Percentiles rank a stretch among this genome's conserved stretches.
Conservation (phyloP, 2,113 vertebrate species). For the Prolemur simus region DNA sequence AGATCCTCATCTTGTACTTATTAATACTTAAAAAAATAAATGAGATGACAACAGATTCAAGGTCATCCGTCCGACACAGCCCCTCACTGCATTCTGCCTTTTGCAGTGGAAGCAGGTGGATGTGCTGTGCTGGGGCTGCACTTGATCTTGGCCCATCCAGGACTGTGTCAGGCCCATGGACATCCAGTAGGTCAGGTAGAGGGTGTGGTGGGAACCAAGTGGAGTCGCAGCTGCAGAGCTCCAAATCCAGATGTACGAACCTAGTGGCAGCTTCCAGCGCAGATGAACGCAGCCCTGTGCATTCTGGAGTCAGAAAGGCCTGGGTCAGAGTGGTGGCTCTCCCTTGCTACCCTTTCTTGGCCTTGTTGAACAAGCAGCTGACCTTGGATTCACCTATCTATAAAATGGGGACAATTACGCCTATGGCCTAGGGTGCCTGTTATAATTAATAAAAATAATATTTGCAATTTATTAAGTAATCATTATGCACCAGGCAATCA, state of each 20-base stretch:
- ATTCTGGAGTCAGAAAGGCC: background rate
- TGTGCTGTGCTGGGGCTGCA: fast-evolving
- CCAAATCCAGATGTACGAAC: background rate
- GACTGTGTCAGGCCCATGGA: background rate
- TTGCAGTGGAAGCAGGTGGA: too few relatives aligned
- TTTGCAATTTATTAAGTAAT: background rate
- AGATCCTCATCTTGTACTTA: background rate
- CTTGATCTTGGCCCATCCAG: background rate
- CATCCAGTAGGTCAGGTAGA: background rate
- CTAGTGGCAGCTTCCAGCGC: fast-evolving
- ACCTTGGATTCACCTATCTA: background rate
- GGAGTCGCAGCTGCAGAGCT: background rate
- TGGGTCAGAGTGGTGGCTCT: background rate
- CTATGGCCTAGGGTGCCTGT: background rate
- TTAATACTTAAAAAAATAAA: background rate
- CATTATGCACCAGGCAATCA: background rate
- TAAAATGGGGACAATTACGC: background rate
- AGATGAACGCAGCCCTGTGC: fast-evolving
- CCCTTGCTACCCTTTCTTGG: background rate
- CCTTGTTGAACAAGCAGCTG: background rate
- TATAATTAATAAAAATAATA: background rate
- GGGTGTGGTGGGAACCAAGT: background rate
- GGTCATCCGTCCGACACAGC: background rate
- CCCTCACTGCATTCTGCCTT: background rate
- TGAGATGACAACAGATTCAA: background rate